phyloP scores from a whole-genome alignment of 2,113 vertebrate species.

The Saccopteryx leptura region DNA sequence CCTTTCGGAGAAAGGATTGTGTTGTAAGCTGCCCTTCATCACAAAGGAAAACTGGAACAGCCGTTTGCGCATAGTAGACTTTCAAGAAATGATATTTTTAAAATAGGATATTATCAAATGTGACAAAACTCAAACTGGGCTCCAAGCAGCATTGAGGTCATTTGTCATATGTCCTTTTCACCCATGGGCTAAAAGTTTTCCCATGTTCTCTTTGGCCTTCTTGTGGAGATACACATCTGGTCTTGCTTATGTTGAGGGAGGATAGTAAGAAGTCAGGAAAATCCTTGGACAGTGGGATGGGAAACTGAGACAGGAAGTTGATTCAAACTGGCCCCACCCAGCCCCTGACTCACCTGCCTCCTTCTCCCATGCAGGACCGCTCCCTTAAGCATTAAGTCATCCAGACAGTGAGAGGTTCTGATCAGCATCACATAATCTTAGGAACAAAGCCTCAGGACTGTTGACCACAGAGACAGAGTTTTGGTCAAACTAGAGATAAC shows the following conservation, averaged over 20 bases:
- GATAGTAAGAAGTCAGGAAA: neutral
- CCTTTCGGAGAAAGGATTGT: neutral
- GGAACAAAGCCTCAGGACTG: neutral
- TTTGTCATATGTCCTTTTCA: neutral
- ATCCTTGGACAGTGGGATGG: neutral
- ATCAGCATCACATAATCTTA: neutral
- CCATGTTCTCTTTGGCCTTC: neutral
- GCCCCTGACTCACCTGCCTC: neutral
- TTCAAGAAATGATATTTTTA: neutral
- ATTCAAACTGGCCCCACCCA: neutral
- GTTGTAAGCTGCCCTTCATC: neutral
- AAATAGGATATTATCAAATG: neutral
- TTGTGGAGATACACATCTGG: neutral
- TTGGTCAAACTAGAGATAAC: neutral
- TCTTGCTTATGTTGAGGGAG: neutral
- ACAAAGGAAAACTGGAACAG: neutral
- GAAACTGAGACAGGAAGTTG: neutral
- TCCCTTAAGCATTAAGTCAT: neutral
- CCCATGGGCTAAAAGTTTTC: neutral
- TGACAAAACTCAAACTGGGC: neutral
- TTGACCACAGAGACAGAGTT: neutral
- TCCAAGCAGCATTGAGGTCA: neutral
- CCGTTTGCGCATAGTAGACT: neutral
- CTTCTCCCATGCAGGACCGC: neutral
- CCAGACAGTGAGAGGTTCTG: neutral